These are phyloP conservation scores for Notarius quadriscutis DNA, from an alignment of 2,113 vertebrate genomes.

Conservation along the genomic window DNA sequence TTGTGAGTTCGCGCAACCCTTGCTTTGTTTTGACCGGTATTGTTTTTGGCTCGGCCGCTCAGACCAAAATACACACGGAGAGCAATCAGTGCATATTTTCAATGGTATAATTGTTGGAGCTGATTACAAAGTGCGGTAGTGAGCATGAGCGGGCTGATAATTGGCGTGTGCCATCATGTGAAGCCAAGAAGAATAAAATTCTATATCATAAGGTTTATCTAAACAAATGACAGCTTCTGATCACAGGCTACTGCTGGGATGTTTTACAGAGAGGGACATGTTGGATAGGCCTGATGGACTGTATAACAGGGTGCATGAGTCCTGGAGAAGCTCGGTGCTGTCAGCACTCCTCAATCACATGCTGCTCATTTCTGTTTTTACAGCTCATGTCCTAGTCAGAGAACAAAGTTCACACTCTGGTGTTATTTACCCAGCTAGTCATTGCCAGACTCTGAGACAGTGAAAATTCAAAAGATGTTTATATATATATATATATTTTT, in stretches of 20 bases:
- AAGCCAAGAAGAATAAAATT: slow-evolving; percentile 58
- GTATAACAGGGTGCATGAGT: slow-evolving; percentile 2
- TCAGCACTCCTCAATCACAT: slow-evolving; percentile 55
- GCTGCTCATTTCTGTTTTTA: slow-evolving; percentile 46
- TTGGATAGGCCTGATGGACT: not conserved
- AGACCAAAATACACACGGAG: slow-evolving; percentile 71
- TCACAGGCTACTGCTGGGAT: not conserved
- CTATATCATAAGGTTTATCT: slow-evolving; percentile 41
- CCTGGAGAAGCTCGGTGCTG: slow-evolving; percentile 30
- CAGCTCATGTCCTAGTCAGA: slow-evolving; percentile 25
- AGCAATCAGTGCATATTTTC: slow-evolving; percentile 67
- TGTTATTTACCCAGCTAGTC: slow-evolving; percentile 42
- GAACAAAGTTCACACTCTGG: slow-evolving; percentile 55
- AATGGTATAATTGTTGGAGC: slow-evolving; percentile 71
- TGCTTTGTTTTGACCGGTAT: slow-evolving; percentile 68
- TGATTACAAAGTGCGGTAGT: slow-evolving; percentile 72
- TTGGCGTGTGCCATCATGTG: slow-evolving; percentile 45
- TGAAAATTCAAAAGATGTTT: not conserved
- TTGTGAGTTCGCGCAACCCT: slow-evolving; percentile 64
- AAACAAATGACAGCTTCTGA: slow-evolving; percentile 46
- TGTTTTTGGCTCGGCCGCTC: slow-evolving; percentile 60
- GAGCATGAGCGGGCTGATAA: slow-evolving; percentile 60
- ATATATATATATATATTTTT: no score
- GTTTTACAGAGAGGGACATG: slow-evolving; percentile 1
- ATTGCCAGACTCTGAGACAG: not conserved